A percentile compares a stretch with the other conserved stretches of the same genome.
phyloP scores from a whole-genome alignment of 2,113 vertebrate genomes.

The Brevimyrus niger region DNA sequence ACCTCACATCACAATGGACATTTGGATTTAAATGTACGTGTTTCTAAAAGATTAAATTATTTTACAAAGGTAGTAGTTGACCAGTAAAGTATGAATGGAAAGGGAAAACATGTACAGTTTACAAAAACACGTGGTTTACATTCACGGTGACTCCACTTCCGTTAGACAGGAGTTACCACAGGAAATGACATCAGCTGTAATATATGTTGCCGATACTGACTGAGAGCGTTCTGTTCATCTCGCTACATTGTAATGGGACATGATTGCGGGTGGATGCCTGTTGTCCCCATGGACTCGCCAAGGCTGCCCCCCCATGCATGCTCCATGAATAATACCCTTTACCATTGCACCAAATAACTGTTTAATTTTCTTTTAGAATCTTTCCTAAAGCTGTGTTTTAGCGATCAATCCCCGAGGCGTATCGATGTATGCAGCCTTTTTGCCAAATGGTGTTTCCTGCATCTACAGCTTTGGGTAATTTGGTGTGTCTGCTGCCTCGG shows the following conservation, averaged over 20 bases:
- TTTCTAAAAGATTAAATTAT: not conserved
- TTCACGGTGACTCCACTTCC: not conserved
- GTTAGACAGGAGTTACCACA: not conserved
- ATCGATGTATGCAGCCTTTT: slow-evolving; percentile 15
- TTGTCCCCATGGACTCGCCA: not conserved
- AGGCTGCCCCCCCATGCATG: slow-evolving; percentile 47
- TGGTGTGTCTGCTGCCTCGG: slow-evolving; percentile 51
- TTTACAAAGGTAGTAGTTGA: not conserved
- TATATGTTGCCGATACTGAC: not conserved
- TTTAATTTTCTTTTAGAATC: not conserved
- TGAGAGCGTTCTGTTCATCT: not conserved
- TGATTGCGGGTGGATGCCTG: not conserved
- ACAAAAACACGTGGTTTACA: not conserved
- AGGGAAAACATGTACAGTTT: slow-evolving; percentile 5
- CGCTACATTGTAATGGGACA: not conserved
- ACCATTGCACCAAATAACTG: slow-evolving; percentile 18
- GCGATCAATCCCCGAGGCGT: not conserved
- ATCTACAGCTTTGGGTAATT: slow-evolving; percentile 30
- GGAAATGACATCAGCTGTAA: not conserved
- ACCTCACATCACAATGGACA: not conserved
- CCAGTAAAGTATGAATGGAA: not conserved
- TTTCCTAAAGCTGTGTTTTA: not conserved
- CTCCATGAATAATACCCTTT: not conserved
- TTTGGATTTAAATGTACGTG: not conserved
- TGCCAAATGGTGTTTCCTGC: slow-evolving; percentile 29